phyloP scores from a whole-genome alignment of 2,113 vertebrate genomes.

The Eurypyga helias region DNA sequence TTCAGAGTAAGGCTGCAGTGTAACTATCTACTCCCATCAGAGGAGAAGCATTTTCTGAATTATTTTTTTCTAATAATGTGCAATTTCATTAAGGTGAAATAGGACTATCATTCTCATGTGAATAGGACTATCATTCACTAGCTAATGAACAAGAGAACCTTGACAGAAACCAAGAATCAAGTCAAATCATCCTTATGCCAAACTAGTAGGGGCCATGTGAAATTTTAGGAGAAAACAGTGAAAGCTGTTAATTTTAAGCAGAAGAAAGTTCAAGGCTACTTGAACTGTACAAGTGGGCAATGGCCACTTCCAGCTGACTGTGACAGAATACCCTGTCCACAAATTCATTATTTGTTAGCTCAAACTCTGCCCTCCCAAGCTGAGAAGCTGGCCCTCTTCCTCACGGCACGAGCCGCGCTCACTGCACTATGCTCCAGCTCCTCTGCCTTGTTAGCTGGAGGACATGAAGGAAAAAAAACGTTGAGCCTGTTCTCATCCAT shows the following conservation, averaged over 20 bases:
- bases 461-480: background rate
- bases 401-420: background rate
- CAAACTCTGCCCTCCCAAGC: background rate
- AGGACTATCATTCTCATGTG: background rate
- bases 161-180: background rate
- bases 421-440: background rate
- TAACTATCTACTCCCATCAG: background rate
- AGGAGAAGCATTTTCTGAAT: background rate
- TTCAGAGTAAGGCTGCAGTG: background rate
- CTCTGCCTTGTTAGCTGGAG: background rate
- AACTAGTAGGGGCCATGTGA: background rate
- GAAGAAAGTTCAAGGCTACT: background rate
- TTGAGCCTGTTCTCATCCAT: background rate
- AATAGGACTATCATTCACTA: background rate
- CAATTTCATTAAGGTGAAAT: background rate
- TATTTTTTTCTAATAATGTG: background rate
- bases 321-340: background rate
- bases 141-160: background rate
- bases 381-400: background rate
- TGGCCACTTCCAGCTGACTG: background rate
- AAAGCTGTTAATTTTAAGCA: background rate
- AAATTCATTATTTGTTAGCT: background rate
- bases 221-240: background rate
- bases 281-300: background rate
- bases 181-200: background rate